Conservation (phyloP, 2,113 vertebrate genomes). For the Bucco capensis region DNA sequence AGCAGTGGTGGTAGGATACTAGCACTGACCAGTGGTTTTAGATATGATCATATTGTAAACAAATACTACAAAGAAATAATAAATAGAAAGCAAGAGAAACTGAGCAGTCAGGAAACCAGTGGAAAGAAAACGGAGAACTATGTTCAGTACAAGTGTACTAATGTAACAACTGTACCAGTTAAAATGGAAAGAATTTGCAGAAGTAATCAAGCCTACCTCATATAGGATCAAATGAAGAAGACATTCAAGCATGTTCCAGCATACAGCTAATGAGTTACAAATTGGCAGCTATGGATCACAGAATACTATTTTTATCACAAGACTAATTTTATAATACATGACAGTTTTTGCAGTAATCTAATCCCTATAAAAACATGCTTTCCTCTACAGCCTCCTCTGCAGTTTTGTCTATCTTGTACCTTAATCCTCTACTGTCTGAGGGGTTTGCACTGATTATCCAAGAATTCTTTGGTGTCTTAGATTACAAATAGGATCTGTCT, state of each 20-base stretch:
- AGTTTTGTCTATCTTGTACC: not conserved
- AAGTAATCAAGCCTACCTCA: not conserved
- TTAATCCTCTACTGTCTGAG: not conserved
- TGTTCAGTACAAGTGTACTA: not conserved
- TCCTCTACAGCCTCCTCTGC: not conserved
- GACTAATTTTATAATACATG: not conserved
- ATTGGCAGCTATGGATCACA: not conserved
- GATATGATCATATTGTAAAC: not conserved
- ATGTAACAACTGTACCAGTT: not conserved
- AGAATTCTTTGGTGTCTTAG: not conserved
- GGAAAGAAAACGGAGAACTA: not conserved
- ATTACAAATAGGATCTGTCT: not conserved
- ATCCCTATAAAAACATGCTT: not conserved
- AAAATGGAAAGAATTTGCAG: not conserved
- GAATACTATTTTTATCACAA: not conserved
- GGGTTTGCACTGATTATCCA: not conserved
- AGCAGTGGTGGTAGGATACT: not conserved
- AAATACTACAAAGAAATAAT: not conserved
- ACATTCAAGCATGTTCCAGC: not conserved
- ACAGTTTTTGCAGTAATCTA: not conserved
- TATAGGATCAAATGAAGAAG: not conserved
- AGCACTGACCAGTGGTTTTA: not conserved
- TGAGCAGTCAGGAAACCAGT: not conserved
- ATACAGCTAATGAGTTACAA: not conserved
- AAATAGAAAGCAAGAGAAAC: not conserved